These are phyloP conservation scores for Micromys minutus DNA, from an alignment of 2,113 vertebrate genomes.

Conservation along the genomic window DNA sequence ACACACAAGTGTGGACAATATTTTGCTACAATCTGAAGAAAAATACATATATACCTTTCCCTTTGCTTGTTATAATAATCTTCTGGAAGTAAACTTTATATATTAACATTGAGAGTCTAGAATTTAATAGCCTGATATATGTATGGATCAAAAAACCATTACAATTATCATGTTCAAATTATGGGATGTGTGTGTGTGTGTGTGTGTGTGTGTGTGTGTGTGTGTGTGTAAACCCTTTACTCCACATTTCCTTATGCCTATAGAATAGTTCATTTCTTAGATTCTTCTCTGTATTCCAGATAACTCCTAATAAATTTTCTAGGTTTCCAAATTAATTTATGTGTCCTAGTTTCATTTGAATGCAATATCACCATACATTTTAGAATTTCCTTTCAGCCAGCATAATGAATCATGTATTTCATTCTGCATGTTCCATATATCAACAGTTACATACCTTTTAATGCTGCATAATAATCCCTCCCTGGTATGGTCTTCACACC, in stretches of 20 bases:
- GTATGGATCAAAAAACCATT: background rate
- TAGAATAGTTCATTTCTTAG: background rate
- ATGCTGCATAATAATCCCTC: background rate
- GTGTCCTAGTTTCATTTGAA: constrained; percentile 1
- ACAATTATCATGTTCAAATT: background rate
- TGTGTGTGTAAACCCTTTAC: no score
- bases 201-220: no score
- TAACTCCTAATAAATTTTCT: background rate
- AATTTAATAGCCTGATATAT: background rate
- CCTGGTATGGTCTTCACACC: background rate
- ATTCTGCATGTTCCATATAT: background rate
- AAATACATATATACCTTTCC: background rate
- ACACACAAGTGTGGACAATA: background rate
- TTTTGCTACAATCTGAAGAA: constrained; percentile 8
- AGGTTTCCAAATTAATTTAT: background rate
- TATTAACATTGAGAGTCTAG: background rate
- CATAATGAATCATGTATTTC: background rate
- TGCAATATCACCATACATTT: background rate
- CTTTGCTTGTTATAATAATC: background rate
- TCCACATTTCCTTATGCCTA: background rate
- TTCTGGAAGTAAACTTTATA: background rate
- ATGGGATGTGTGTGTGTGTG: no score
- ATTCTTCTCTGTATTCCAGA: no score
- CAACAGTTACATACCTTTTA: background rate
- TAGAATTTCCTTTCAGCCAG: background rate